Evolutionary conservation across 1,140 invertebrate genomes (phyloP).

Genomic region (Caenorhabditis inopinata): DNA sequence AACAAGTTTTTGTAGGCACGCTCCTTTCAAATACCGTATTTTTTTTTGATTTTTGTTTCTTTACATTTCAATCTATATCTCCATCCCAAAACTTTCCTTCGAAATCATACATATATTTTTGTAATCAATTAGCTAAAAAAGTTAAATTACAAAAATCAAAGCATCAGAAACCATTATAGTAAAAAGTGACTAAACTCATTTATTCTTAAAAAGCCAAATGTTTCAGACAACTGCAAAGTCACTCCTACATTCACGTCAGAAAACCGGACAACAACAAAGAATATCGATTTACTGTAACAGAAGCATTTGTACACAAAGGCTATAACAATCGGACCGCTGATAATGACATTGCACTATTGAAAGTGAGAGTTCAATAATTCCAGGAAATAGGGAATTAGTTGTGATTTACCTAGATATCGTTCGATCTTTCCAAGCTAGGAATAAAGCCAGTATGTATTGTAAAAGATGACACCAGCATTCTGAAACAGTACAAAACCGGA

Average conservation of each 20-base stretch:
- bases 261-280: background rate
- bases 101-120: too few relatives aligned
- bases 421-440: background rate
- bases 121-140: too few relatives aligned
- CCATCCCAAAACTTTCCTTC: too few relatives aligned
- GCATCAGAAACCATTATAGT: too few relatives aligned
- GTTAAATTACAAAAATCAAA: too few relatives aligned
- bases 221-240: constrained; percentile 1
- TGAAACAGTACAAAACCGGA: constrained; percentile 2
- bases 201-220: too few relatives aligned
- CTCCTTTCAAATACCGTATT: too few relatives aligned
- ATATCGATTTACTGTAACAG: background rate
- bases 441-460: background rate
- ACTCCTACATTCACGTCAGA: background rate
- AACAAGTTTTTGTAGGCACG: too few relatives aligned
- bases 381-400: too few relatives aligned
- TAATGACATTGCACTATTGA: constrained; percentile 9
- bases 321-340: constrained; percentile 14
- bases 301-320: background rate
- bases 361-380: background rate
- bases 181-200: too few relatives aligned
- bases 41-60: too few relatives aligned
- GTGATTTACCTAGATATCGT: background rate
- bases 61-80: too few relatives aligned
- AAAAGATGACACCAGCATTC: background rate